Evolutionary conservation across 2,113 vertebrate species (phyloP), one percentile per base, ranked within the genome.

Genomic region (Mungos mungo): DNA sequence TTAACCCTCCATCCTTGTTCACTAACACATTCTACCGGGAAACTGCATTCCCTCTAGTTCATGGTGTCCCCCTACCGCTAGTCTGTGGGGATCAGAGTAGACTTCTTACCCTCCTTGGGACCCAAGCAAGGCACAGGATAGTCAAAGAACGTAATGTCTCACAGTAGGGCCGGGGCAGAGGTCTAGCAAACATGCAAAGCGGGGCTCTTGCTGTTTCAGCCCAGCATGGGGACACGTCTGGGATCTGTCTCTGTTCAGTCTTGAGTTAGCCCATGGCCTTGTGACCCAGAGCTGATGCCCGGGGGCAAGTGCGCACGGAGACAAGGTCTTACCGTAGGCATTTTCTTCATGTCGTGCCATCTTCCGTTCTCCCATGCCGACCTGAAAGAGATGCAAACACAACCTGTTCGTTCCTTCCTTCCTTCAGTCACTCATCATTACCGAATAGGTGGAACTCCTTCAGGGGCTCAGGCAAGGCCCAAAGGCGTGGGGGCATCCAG

Each of bases 341-440:
- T 35, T 90, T 38, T 96, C 88, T 90, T 97, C 89, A n/a, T 98
- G 86, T 68, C 63, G 74, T 29, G 33, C 68, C 68, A 79, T 83
- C 68, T 92, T 96, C 63, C 29, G 12, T 29, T 63, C 74, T 89
- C 80, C 41, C 79, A 94, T 83, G 50, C 29, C 77, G 77, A 11
- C 77, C 91, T 69, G 82, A 27, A 90, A 86, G 63, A 72, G 65
- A 52, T 38, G 47, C 45, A 47, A 6, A 90, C 74, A 21, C 18
- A 25, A 9, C 50, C 50, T 52, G 50, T 47, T 29, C 15, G 15
- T 38, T 47, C 31, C 16, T 81, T 80, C 50, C 27, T 19, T 47
- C 45, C 6, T 31, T 54, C n/a, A 23, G 6, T 72, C 60, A 27
- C 71, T 47, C 68, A 23, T 45, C 29, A 60, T 76, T 50, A 38